These are phyloP conservation scores for Himalopsyche phryganea DNA, from an alignment of 1,140 invertebrate genomes.

Conservation along the genomic window DNA sequence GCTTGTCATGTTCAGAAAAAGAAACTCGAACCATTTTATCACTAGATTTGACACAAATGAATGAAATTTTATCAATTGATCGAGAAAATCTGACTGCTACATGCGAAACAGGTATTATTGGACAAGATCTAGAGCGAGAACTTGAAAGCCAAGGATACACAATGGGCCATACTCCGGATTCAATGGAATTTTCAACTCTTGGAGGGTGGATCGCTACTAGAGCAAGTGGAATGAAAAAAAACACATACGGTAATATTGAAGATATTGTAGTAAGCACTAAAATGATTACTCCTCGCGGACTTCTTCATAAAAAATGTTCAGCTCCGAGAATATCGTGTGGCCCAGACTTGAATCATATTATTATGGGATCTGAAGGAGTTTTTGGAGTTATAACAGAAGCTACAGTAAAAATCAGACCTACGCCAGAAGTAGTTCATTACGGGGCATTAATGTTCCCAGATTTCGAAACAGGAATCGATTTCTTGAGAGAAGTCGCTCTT, in stretches of 20 bases:
- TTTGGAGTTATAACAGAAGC: conserved; percentile 94
- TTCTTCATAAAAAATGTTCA: conserved; percentile 64
- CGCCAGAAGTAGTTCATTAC: conserved; percentile 80
- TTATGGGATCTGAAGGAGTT: conserved; percentile 94
- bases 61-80: conserved; percentile 91
- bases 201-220: conserved; percentile 98
- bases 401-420: conserved; percentile 86
- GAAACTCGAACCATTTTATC: conserved; percentile 84
- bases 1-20: conserved; percentile 76
- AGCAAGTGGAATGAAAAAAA: conserved; percentile 99
- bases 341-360: conserved; percentile 94
- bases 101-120: conserved; percentile 88
- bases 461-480: conserved; percentile 84
- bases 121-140: conserved; percentile 86
- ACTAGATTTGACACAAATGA: conserved; percentile 95
- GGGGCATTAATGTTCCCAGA: conserved; percentile 93
- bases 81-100: conserved; percentile 69
- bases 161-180: conserved; percentile 94
- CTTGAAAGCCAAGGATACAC: conserved; percentile 70
- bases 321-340: conserved; percentile 88
- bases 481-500: conserved; percentile 76
- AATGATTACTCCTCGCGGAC: conserved; percentile 82
- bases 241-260: conserved; percentile 97
- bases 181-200: conserved; percentile 94
- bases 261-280: conserved; percentile 86